Percentiles rank a stretch among this genome's conserved stretches.
These are phyloP conservation scores for Laupala kohalensis DNA, from an alignment of 1,140 invertebrate genomes.

Conservation along the genomic window DNA sequence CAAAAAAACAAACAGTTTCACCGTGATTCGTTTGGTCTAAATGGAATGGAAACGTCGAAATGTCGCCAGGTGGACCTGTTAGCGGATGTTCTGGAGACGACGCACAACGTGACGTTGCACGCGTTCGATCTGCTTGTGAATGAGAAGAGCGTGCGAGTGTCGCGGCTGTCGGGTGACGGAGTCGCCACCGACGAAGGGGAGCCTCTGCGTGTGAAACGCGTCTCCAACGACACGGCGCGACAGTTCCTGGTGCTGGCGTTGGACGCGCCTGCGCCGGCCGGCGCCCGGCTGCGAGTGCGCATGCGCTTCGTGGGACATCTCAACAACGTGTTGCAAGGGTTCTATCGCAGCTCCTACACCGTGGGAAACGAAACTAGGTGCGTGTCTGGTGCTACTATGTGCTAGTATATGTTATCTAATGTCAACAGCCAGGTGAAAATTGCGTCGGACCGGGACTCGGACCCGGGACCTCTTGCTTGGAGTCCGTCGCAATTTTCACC, in stretches of 20 bases:
- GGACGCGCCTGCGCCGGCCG: slow-evolving; percentile 37
- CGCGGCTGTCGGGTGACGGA: no score
- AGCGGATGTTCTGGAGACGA: slow-evolving; percentile 12
- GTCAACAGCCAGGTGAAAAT: no score
- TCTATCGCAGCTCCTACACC: slow-evolving; percentile 76
- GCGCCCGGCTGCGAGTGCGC: slow-evolving; percentile 46
- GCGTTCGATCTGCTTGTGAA: slow-evolving; percentile 19
- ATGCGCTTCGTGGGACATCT: slow-evolving; percentile 57
- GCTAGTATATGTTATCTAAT: no score
- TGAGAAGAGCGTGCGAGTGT: slow-evolving; percentile 18
- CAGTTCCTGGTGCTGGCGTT: slow-evolving; percentile 63
- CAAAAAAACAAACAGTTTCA: not conserved
- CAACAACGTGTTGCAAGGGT: slow-evolving; percentile 66
- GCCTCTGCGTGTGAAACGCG: slow-evolving; percentile 19
- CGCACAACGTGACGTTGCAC: slow-evolving; percentile 28
- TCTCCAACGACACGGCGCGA: slow-evolving; percentile 43
- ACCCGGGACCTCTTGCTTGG: no score
- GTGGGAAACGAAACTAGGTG: slow-evolving; percentile 53
- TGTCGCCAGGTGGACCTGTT: not conserved
- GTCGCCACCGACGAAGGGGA: slow-evolving; percentile 10
- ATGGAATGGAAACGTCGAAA: not conserved
- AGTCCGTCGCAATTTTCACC: no score
- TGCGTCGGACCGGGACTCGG: no score
- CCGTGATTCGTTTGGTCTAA: not conserved
- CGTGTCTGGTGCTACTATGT: no score